These are phyloP conservation scores for Ligdia adustata DNA, from an alignment of 2,888 invertebrate species.

Conservation along the genomic window DNA sequence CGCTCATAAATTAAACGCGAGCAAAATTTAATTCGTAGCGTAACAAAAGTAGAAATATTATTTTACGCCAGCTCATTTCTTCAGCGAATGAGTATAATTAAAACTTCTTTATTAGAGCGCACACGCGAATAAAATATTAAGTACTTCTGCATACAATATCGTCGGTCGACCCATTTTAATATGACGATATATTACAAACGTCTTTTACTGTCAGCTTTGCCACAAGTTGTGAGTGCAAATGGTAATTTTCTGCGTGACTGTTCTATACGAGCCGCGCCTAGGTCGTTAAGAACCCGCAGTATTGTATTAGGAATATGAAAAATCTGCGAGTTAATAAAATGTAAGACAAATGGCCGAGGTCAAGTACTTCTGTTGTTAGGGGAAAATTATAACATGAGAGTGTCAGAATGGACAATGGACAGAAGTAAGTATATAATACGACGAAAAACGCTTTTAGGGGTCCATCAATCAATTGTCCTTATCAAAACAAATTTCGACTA, in stretches of 20 bases:
- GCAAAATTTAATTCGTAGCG: constrained; percentile 4
- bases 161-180: constrained; percentile 24
- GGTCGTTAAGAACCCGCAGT: constrained; percentile 67
- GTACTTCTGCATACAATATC: constrained; percentile 39
- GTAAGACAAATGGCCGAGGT: neutral
- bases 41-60: constrained; percentile 14
- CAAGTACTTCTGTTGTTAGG: too few relatives aligned
- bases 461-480: too few relatives aligned
- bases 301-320: constrained; percentile 58
- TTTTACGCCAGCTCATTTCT: constrained; percentile 29
- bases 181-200: constrained; percentile 24
- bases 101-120: constrained; percentile 32
- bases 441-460: too few relatives aligned
- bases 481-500: too few relatives aligned
- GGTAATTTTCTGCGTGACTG: constrained; percentile 54
- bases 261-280: constrained; percentile 56
- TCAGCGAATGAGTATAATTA: constrained; percentile 32
- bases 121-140: constrained; percentile 43
- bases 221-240: constrained; percentile 28
- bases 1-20: constrained; percentile 1
- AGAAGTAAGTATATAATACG: too few relatives aligned
- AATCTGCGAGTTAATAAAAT: constrained; percentile 13
- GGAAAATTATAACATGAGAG: too few relatives aligned
- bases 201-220: constrained; percentile 29
- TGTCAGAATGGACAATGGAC: neutral